Evolutionary conservation across 2,113 vertebrate genomes (phyloP).

Genomic region (Erythrocercus mccallii): DNA sequence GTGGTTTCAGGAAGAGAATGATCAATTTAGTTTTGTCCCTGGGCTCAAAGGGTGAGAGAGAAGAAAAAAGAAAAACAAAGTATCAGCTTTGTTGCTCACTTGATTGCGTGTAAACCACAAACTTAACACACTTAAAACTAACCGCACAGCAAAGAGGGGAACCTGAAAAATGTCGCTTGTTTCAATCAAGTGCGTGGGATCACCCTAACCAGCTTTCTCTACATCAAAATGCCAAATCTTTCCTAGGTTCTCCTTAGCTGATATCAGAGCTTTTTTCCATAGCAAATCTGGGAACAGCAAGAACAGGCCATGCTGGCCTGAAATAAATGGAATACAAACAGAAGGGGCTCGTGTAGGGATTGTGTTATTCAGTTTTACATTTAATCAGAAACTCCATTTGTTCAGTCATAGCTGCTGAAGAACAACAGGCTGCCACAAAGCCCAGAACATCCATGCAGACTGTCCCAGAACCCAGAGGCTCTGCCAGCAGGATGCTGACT

Average conservation of each 20-base stretch:
- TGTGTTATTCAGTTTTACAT: neutral
- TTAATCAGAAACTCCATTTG: conserved; percentile 40
- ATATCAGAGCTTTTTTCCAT: neutral
- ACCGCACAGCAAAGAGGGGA: neutral
- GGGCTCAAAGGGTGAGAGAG: neutral
- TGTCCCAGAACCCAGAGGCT: neutral
- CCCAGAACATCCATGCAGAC: neutral
- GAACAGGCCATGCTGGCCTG: neutral
- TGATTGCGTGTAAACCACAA: neutral
- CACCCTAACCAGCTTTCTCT: neutral
- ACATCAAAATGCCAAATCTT: neutral
- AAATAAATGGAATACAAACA: neutral
- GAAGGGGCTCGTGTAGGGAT: neutral
- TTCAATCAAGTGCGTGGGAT: neutral
- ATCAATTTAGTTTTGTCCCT: neutral
- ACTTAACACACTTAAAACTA: neutral
- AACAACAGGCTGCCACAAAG: neutral
- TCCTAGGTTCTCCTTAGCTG: neutral
- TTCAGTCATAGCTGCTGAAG: neutral
- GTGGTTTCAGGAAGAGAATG: neutral
- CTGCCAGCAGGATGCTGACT: neutral
- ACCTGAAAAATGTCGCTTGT: neutral
- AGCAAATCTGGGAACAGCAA: neutral
- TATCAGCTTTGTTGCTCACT: neutral
- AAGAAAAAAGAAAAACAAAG: neutral